Conservation (phyloP, 2,113 vertebrate genomes). For the Rattus rattus region DNA sequence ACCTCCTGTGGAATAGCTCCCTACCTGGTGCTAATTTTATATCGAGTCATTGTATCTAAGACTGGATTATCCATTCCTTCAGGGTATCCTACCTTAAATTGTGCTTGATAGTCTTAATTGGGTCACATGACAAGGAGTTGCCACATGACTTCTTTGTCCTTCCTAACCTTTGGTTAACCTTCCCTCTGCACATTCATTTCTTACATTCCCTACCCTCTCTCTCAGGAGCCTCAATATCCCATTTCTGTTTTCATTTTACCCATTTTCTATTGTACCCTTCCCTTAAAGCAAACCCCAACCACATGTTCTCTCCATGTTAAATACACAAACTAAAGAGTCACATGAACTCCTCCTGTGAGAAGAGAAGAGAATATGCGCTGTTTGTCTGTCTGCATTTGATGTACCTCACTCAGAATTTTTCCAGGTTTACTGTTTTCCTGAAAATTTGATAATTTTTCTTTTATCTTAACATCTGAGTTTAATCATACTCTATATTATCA, state of each 20-base stretch:
- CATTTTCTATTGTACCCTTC: not conserved
- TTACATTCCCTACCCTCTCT: too few relatives aligned
- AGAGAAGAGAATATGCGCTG: not conserved
- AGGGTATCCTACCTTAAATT: not conserved
- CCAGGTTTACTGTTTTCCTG: not conserved
- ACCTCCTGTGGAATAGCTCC: not conserved
- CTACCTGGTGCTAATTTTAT: not conserved
- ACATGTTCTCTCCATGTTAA: not conserved
- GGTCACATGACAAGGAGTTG: not conserved
- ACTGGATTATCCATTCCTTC: not conserved
- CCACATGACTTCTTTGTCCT: not conserved
- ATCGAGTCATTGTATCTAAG: too few relatives aligned
- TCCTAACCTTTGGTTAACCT: not conserved
- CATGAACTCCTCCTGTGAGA: not conserved
- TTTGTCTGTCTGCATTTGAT: not conserved
- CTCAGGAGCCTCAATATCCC: not conserved
- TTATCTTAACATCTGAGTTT: not conserved
- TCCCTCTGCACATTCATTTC: not conserved
- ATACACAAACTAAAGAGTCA: not conserved
- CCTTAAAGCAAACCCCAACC: not conserved
- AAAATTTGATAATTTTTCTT: not conserved
- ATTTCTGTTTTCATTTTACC: not conserved
- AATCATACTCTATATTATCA: not conserved
- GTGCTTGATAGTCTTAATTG: not conserved
- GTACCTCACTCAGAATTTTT: not conserved